These are phyloP conservation scores for Subacronicta megacephala DNA, from an alignment of 2,888 invertebrate species.

Conservation along the genomic window DNA sequence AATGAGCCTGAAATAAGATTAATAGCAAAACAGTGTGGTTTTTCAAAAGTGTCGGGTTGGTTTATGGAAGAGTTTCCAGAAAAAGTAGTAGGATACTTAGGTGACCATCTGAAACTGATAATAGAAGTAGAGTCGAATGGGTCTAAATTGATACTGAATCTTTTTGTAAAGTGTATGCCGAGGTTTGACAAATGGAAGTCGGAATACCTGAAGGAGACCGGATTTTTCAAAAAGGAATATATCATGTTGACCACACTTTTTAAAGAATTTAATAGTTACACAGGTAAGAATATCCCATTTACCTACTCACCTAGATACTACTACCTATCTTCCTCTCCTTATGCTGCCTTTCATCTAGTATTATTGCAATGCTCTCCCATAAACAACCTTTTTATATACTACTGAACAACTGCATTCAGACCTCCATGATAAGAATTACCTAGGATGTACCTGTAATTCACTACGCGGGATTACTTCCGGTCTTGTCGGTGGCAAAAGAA, in stretches of 20 bases:
- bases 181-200: slow-evolving; percentile 83
- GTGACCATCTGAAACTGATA: slow-evolving; percentile 77
- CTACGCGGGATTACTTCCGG: too few species aligned
- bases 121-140: slow-evolving; percentile 62
- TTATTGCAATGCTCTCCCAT: too few species aligned
- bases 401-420: too few species aligned
- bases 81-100: slow-evolving; percentile 77
- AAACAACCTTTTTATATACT: too few species aligned
- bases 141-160: slow-evolving; percentile 62
- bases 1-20: slow-evolving; percentile 65
- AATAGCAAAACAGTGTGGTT: slow-evolving; percentile 65
- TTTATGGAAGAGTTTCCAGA: slow-evolving; percentile 68
- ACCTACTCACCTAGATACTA: too few species aligned
- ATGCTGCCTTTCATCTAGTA: too few species aligned
- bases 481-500: too few species aligned
- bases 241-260: slow-evolving; percentile 75
- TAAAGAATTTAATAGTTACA: slow-evolving; percentile 64
- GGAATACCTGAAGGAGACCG: slow-evolving; percentile 69
- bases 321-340: too few species aligned
- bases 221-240: slow-evolving; percentile 78
- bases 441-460: too few species aligned
- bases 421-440: too few species aligned
- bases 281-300: slow-evolving; percentile 63
- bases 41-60: slow-evolving; percentile 64
- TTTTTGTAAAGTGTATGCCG: slow-evolving; percentile 91